Percentiles rank a stretch among this genome's conserved stretches.
Conservation (phyloP, 2,888 invertebrate genomes). For the Griposia aprilina region DNA sequence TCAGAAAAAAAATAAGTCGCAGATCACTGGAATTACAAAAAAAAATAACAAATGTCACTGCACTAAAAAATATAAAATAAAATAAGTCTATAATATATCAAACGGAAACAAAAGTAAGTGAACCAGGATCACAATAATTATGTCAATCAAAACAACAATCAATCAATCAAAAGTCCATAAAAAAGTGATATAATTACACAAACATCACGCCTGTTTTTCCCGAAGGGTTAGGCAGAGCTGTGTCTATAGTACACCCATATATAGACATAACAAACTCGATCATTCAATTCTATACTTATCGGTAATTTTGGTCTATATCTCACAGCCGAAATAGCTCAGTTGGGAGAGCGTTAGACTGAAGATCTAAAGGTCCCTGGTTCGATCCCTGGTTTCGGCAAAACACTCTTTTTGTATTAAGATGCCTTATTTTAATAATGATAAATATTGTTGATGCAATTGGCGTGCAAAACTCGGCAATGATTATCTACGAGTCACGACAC, state of each 20-base stretch:
- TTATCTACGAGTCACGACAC: too few species aligned
- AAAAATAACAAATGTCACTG: too few species aligned
- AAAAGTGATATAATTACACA: neutral
- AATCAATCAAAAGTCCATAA: too few species aligned
- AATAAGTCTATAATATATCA: too few species aligned
- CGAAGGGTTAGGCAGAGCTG: neutral
- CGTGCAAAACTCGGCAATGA: neutral
- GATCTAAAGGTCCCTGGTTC: conserved; percentile 78
- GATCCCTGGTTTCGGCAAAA: conserved; percentile 76
- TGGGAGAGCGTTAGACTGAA: conserved; percentile 79
- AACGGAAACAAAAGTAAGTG: too few species aligned
- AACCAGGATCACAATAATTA: too few species aligned
- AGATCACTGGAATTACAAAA: too few species aligned
- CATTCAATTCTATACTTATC: neutral
- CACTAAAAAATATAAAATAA: too few species aligned
- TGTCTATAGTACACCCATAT: neutral
- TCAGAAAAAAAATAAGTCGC: too few species aligned
- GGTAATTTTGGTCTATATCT: accelerated
- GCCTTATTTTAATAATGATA: neutral
- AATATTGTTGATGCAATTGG: neutral
- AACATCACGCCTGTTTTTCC: neutral
- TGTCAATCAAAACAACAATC: too few species aligned
- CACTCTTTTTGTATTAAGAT: conserved; percentile 5
- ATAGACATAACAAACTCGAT: neutral
- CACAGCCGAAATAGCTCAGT: conserved; percentile 77